Percentiles rank a stretch among this genome's conserved stretches.
phyloP scores from a whole-genome alignment of 1,140 invertebrate genomes.

The Panulirus ornatus region DNA sequence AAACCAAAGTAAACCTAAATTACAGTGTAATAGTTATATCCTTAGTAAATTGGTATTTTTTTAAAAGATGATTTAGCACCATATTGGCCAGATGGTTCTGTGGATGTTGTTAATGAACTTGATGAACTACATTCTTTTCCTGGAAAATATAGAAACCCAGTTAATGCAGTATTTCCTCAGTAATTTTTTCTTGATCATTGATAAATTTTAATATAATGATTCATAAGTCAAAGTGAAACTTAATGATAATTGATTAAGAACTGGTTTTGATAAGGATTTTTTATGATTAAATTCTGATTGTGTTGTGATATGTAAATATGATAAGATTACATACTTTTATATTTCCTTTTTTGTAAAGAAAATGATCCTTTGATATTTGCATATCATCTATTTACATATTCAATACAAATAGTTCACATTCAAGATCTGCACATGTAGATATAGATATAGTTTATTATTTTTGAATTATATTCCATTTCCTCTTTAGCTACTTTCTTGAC shows the following conservation, averaged over 20 bases:
- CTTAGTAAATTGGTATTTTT: too few species aligned
- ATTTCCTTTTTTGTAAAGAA: background rate
- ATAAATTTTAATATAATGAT: background rate
- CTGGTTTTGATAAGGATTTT: background rate
- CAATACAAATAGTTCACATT: background rate
- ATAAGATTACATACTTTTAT: background rate
- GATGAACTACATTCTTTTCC: too few species aligned
- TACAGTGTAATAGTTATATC: too few species aligned
- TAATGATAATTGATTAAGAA: too few species aligned
- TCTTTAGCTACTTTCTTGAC: background rate
- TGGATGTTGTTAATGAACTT: too few species aligned
- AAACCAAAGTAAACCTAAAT: too few species aligned
- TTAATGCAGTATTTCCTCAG: slow-evolving; percentile 1
- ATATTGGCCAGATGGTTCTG: too few species aligned
- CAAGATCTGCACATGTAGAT: background rate
- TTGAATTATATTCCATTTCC: background rate
- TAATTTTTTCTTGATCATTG: background rate
- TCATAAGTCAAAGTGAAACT: background rate
- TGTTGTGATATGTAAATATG: background rate
- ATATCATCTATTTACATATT: background rate
- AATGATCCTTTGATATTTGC: background rate
- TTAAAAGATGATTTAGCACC: too few species aligned
- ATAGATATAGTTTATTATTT: background rate
- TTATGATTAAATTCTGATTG: background rate
- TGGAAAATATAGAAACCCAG: too few species aligned